Base-by-base conservation (phyloP, 2,888 invertebrate species). In the Limenitis camilla region DNA sequence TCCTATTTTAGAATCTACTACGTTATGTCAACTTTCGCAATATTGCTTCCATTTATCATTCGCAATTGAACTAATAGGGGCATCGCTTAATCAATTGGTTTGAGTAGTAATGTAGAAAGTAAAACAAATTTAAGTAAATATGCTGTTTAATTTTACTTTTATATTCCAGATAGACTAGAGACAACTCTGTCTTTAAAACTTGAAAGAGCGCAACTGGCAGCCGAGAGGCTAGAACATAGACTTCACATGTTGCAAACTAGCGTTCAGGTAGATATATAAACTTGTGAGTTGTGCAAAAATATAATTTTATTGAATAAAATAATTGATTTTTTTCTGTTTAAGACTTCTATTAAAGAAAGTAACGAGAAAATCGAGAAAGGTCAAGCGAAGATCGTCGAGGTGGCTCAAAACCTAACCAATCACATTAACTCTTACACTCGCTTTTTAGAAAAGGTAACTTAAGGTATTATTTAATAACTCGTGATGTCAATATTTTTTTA, bases 131-230 rank as follows among this genome's bases (percentile, higher is more conserved):
- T 55, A 49, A 31, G 28, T 49, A n/a, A 44, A 40, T 54, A 56
- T 59, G 60, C 40, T 7, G 67, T 63, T 40, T 44, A 36, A 30
- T 10, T 45, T 10, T 39, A 39, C 19, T 32, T 43, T 19, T 40
- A 11, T 40, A 59, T 78, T 76, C 48, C 75, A 87, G 87, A 86
- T 71, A 84, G 82, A 48, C 75, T 86, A 56, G 86, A 86, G 69
- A 85, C 81, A 47, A 79, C 86, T 53, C 65, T 87, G 58, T 79
- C 83, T 60, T 67, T 86, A 63, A 78, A 78, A 74, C 72, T 88
- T 65, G 81, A 87, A 68, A 76, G 88, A 70, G 76, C 78, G 60
- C 78, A 87, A 75, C 70, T 88, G 69, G 85, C 88, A 62, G 88
- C 85, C 41, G 86, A 87, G 60, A 73, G 81, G 59, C 69, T 87